Percentiles rank a stretch among this genome's conserved stretches.
Conservation (phyloP, 2,888 invertebrate genomes). For the Drosophila pegasa region DNA sequence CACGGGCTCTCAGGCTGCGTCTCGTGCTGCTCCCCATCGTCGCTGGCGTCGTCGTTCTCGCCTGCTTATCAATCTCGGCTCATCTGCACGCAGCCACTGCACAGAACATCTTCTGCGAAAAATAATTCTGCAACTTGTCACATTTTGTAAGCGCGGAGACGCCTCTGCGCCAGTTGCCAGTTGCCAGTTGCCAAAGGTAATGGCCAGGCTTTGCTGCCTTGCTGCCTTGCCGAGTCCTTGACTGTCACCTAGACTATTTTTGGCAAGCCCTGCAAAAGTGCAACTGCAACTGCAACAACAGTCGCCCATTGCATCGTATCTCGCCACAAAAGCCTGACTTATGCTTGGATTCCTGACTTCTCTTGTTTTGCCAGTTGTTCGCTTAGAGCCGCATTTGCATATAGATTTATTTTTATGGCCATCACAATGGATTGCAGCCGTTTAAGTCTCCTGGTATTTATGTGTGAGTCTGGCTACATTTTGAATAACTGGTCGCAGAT, state of each 20-base stretch:
- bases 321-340: constrained; percentile 37
- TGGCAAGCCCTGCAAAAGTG: constrained; percentile 39
- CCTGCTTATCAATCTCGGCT: constrained; percentile 76
- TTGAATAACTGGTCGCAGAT: constrained; percentile 6
- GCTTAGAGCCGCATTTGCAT: constrained; percentile 65
- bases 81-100: constrained; percentile 75
- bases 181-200: constrained; percentile 25
- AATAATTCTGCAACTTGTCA: constrained; percentile 79
- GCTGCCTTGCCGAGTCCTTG: constrained; percentile 64
- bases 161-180: constrained; percentile 65
- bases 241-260: constrained; percentile 61
- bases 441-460: constrained; percentile 46
- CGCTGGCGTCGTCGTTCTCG: constrained; percentile 25
- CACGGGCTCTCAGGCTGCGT: constrained; percentile 41
- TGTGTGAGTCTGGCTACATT: constrained; percentile 39
- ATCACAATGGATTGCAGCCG: constrained; percentile 47
- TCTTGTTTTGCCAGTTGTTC: constrained; percentile 56
- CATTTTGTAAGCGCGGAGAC: constrained; percentile 74
- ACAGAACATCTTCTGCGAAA: constrained; percentile 78
- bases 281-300: constrained; percentile 13
- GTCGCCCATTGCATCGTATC: constrained; percentile 27
- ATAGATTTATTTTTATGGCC: constrained; percentile 78
- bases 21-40: neutral
- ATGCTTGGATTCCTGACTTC: constrained; percentile 26
- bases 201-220: constrained; percentile 24